phyloP scores from a whole-genome alignment of 2,113 vertebrate species.

The Crocuta crocuta region DNA sequence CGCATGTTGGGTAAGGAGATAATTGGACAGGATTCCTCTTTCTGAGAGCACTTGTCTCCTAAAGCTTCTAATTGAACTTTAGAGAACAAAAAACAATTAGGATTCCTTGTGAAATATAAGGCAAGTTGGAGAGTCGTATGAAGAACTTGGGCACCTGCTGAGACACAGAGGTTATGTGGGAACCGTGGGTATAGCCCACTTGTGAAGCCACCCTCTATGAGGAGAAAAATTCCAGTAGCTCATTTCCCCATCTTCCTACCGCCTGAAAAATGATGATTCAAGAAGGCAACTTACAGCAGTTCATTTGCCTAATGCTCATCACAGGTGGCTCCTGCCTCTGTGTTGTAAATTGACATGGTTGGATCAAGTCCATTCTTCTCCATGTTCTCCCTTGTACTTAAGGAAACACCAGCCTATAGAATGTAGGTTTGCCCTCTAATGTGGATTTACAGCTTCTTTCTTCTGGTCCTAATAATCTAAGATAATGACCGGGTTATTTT shows the following conservation, averaged over 20 bases:
- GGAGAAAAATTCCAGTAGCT: background rate
- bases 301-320: background rate
- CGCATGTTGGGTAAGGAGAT: background rate
- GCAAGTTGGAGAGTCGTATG: background rate
- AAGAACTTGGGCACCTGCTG: background rate
- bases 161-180: background rate
- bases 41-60: background rate
- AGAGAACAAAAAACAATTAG: background rate
- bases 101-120: background rate
- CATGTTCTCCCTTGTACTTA: background rate
- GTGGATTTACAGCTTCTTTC: background rate
- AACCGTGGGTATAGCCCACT: background rate
- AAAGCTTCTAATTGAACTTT: background rate
- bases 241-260: background rate
- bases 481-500: background rate
- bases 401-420: background rate
- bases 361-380: background rate
- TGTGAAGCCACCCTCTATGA: background rate
- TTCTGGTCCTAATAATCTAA: background rate
- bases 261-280: background rate
- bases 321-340: background rate
- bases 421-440: background rate
- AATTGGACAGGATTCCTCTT: conserved; percentile 4
- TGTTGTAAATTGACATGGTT: background rate
- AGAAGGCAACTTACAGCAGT: background rate